Base-by-base conservation (phyloP, 2,888 invertebrate genomes). In the Amphipoea lucens region DNA sequence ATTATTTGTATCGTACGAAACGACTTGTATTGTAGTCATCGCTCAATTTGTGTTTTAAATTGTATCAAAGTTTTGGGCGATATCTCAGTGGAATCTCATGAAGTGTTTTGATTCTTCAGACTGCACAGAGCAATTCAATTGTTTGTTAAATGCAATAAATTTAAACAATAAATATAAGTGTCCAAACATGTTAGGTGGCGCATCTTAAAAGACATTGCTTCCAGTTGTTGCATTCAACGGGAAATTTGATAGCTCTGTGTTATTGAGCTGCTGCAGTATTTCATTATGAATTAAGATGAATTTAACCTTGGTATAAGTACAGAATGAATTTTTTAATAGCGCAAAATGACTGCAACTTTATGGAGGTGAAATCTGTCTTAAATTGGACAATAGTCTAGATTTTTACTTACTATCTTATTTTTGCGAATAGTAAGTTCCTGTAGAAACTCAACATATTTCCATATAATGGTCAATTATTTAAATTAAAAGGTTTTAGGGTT, bases 31-130 rank as follows among this genome's bases (percentile, higher is more conserved):
- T 77, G 66, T 81, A 79, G 78, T 75, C 74, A 81, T 82, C 85
- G 89, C 88, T 89, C 89, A 89, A 89, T 82, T 76, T 84, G 63
- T 84, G 80, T 76, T 81, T 70, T 70, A 75, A 77, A 86, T 82
- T 83, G 72, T 82, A 81, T 74, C 72, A 63, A 83, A 74, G n/a
- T 74, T 63, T 77, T 67, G 65, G 73, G 70, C 65, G 66, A 71
- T 82, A 84, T 78, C 81, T 85, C 79, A 70, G 14, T 65, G 60
- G 89, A 89, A 89, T 89, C 89, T 89, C 89, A 75, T 74, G 48
- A 79, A 76, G 51, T 77, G 60, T 76, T 75, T 42, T 74, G 14
- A 70, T 75, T n/a, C 20, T 29, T 60, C 5, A 17, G 51, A 51
- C 7, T 12, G 4, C 36, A 48, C 1, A 12, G n/a, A 23, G 36